Conservation (phyloP, 2,113 vertebrate genomes). For the Dunckerocampus dactyliophorus region DNA sequence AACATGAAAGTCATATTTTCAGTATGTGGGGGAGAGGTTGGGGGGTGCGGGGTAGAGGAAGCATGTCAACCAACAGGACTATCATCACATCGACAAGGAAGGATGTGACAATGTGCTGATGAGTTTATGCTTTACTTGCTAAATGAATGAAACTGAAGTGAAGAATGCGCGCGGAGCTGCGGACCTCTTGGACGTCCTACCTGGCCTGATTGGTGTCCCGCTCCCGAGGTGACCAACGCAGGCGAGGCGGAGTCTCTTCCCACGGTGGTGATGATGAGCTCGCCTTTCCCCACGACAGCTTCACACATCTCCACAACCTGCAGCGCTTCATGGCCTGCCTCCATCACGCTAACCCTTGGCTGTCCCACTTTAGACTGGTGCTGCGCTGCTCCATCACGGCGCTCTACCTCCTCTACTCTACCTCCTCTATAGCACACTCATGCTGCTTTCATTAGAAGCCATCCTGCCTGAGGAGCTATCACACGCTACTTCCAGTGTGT, state of each 20-base stretch:
- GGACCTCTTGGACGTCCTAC: constrained; percentile 27
- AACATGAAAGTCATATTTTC: no score
- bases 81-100: no score
- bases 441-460: constrained; percentile 16
- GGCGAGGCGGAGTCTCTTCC: constrained; percentile 35
- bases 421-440: neutral
- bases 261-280: constrained; percentile 47
- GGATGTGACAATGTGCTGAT: no score
- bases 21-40: no score
- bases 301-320: constrained; percentile 46
- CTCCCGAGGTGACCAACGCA: constrained; percentile 28
- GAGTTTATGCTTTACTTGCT: no score
- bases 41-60: no score
- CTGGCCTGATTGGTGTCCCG: constrained; percentile 45
- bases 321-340: constrained; percentile 38
- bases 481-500: constrained; percentile 32
- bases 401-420: neutral
- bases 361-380: neutral
- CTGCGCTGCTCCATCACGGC: constrained; percentile 1
- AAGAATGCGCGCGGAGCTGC: no score
- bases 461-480: constrained; percentile 56
- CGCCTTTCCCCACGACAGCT: constrained; percentile 31
- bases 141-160: no score
- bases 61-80: no score
- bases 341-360: constrained; percentile 28